These are phyloP conservation scores for Empidonax alnorum DNA, from an alignment of 2,113 vertebrate species.

Conservation along the genomic window DNA sequence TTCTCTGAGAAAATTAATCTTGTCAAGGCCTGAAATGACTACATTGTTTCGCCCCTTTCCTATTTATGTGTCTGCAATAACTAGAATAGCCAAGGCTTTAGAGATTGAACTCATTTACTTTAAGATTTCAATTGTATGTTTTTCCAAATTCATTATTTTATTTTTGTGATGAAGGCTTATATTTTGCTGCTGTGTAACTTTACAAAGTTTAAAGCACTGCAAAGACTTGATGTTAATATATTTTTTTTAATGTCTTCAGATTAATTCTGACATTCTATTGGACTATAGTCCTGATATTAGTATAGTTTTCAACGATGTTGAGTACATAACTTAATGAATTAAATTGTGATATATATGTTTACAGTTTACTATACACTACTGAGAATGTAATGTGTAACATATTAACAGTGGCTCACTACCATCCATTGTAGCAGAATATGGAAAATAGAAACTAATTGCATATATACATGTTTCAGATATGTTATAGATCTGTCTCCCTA, in stretches of 20 bases:
- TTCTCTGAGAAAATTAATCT: background rate
- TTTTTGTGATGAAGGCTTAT: background rate
- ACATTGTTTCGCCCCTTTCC: background rate
- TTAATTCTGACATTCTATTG: background rate
- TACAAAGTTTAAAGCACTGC: background rate
- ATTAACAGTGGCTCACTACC: background rate
- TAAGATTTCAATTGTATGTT: background rate
- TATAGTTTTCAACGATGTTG: background rate
- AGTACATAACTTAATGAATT: background rate
- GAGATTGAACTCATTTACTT: background rate
- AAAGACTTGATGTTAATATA: background rate
- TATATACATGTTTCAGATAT: background rate
- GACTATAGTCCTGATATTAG: background rate
- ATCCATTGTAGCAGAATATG: background rate
- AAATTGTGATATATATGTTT: background rate
- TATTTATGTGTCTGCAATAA: accelerated
- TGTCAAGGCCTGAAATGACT: background rate
- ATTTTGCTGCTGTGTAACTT: background rate
- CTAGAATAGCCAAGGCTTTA: background rate
- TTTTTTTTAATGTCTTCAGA: background rate
- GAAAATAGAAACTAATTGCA: background rate
- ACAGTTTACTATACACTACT: background rate
- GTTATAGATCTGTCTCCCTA: background rate
- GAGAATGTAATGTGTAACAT: background rate
- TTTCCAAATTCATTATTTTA: background rate